Evolutionary conservation across 2,113 vertebrate species (phyloP).

Genomic region (Corythornis vintsioides): DNA sequence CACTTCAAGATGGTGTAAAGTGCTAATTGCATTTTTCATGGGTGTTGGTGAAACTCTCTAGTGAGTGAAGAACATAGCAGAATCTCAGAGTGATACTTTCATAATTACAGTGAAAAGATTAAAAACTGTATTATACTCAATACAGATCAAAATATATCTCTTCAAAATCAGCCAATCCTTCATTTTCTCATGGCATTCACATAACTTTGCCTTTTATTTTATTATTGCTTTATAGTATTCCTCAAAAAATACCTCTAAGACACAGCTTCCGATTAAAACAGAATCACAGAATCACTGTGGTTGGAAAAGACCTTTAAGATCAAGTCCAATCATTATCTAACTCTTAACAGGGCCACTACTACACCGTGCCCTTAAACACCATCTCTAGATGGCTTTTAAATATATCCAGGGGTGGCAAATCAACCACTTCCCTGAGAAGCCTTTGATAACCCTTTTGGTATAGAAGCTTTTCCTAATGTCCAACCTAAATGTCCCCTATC

Average conservation of each 20-base stretch:
- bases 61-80: background rate
- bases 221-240: background rate
- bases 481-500: no score
- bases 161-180: background rate
- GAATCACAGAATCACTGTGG: no score
- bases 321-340: no score
- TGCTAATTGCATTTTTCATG: background rate
- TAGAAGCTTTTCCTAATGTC: no score
- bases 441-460: no score
- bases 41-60: background rate
- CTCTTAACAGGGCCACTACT: no score
- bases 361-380: no score
- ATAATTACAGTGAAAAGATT: background rate
- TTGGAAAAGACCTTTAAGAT: no score
- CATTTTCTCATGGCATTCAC: background rate
- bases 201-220: background rate
- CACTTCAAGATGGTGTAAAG: background rate
- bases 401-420: no score
- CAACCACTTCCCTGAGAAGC: no score
- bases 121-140: background rate
- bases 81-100: background rate
- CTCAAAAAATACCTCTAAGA: conserved; percentile 11
- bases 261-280: background rate
- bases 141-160: background rate
- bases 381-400: no score